Percentiles rank a stretch among this genome's conserved stretches.
Conservation (phyloP, 2,888 invertebrate species). For the Desoria tigrina region DNA sequence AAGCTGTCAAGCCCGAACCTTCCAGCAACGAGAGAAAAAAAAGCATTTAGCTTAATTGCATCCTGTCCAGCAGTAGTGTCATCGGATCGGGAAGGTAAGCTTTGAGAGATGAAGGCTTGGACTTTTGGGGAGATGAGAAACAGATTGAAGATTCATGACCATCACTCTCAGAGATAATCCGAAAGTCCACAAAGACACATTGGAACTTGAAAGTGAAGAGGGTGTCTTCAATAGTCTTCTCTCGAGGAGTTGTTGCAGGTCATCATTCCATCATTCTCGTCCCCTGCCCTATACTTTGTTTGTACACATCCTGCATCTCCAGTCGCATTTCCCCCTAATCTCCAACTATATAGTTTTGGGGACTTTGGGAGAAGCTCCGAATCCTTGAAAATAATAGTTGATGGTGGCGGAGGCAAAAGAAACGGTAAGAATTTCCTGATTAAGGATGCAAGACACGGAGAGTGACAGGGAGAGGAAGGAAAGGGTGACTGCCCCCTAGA, state of each 20-base stretch:
- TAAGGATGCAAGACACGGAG: conserved; percentile 17
- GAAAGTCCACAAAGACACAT: conserved; percentile 1
- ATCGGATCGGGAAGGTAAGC: no score
- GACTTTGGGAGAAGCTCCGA: no score
- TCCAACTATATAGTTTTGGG: no score
- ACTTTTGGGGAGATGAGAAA: not conserved
- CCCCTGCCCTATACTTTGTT: no score
- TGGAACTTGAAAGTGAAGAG: not conserved
- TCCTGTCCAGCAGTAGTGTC: no score
- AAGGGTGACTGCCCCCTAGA: conserved; percentile 9
- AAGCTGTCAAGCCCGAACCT: no score
- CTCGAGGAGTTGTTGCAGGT: conserved; percentile 5
- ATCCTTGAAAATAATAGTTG: no score
- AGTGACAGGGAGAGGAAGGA: conserved; percentile 16
- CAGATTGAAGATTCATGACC: conserved; percentile 14
- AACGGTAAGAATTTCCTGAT: conserved; percentile 9
- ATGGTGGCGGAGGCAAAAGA: not conserved
- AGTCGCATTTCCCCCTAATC: no score
- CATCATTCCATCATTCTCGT: not conserved
- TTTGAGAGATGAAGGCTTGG: no score
- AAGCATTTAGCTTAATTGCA: no score
- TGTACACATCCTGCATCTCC: no score
- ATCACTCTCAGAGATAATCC: conserved; percentile 13
- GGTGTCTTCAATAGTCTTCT: not conserved
- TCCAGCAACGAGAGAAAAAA: no score